phyloP scores from a whole-genome alignment of 2,797 vertebrate species.

The Chelon labrosus region DNA sequence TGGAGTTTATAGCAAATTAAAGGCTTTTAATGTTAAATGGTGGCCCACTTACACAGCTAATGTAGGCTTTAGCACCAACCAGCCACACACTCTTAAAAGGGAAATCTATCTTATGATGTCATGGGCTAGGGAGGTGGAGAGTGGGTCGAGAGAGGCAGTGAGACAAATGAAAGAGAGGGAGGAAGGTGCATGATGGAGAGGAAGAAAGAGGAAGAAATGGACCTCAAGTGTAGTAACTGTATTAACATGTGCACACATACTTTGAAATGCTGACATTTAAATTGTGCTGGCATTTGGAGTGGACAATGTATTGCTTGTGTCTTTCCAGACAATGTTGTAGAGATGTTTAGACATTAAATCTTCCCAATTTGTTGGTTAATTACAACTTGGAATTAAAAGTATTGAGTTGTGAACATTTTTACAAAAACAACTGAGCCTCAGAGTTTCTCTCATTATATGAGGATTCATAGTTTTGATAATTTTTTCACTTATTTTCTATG shows the following conservation, averaged over 20 bases:
- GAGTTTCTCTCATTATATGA: not conserved
- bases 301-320: not conserved
- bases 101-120: slow-evolving; percentile 88
- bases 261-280: slow-evolving; percentile 14
- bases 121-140: slow-evolving; percentile 60
- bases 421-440: too few relatives aligned
- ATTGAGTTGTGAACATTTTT: too few relatives aligned
- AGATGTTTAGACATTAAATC: not conserved
- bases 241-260: not conserved
- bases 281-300: not conserved
- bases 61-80: slow-evolving; percentile 81
- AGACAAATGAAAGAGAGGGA: slow-evolving; percentile 34
- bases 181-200: slow-evolving; percentile 7
- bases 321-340: not conserved
- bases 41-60: slow-evolving; percentile 84
- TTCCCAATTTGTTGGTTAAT: not conserved
- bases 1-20: slow-evolving; percentile 87
- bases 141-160: slow-evolving; percentile 18
- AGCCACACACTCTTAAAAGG: slow-evolving; percentile 82
- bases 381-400: not conserved
- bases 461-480: not conserved
- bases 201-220: slow-evolving; percentile 12
- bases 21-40: slow-evolving; percentile 86
- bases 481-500: not conserved
- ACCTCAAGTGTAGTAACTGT: slow-evolving; percentile 5